Base-by-base conservation (phyloP, 2,113 vertebrate species). In the Carettochelys insculpta region DNA sequence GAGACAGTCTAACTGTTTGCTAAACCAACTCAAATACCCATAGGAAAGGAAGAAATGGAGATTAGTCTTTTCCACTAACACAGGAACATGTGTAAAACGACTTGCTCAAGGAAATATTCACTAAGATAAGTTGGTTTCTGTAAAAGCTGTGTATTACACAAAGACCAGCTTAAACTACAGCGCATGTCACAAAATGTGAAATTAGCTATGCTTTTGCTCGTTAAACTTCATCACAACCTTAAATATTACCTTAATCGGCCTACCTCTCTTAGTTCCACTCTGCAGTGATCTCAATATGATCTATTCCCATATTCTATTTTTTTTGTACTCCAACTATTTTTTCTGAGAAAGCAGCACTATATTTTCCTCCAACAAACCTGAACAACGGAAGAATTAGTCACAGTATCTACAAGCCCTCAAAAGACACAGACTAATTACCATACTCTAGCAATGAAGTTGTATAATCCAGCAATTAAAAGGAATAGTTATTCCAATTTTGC, bases 241-340 rank as follows among this genome's bases (percentile, higher is more conserved):
- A 77, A 95, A 95, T 77, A 89, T 92, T 95, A 95, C 90, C 92
- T 95, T 93, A 91, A 95, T 92, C 89, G 90, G 88, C 38, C 83
- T 87, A 89, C 92, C 94, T 94, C 91, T 96, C 86, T 95, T 93
- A 95, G 94, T 95, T 88, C 82, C 54, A n/a, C 87, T 95, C 56
- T 5, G 80, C 50, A 96, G 61, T 88, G 90, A 91, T 93, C 83
- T 65, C 61, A 65, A 34, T 61, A 34, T 19, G 38, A 92, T 94
- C 80, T 88, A 81, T 85, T 5, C 2, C 5, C 94, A 90, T 45
- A 86, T 51, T 43, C 43, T 24, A 7, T 73, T 43, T 25, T 24
- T 41, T 73, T 73, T 10, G 22, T 43, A 73, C 41, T 73, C 38
- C 38, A 73, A 43, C 16, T 41, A 43, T 71, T 61, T n/a, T n/a